A percentile compares a stretch with the other conserved stretches of the same genome.
phyloP scores from a whole-genome alignment of 2,113 vertebrate species.

The Chascanopsetta lugubris region DNA sequence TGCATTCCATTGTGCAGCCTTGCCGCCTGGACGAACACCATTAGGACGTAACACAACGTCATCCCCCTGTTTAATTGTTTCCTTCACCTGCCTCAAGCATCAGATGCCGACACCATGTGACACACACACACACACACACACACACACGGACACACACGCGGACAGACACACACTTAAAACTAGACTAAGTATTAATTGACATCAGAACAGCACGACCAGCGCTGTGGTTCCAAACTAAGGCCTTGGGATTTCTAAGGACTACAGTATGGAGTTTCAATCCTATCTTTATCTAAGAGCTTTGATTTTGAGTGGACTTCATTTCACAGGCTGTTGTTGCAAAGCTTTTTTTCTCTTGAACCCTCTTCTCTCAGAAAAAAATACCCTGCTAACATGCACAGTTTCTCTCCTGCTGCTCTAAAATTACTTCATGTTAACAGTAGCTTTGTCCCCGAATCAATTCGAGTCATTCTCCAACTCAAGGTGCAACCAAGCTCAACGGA shows the following conservation, averaged over 20 bases:
- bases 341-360: neutral
- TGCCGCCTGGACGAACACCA: constrained; percentile 55
- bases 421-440: neutral
- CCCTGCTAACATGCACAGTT: neutral
- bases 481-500: too few relatives aligned
- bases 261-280: neutral
- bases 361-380: neutral
- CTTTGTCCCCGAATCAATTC: too few relatives aligned
- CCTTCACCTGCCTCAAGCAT: constrained; percentile 73
- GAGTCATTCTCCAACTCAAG: too few relatives aligned
- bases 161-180: too few relatives aligned
- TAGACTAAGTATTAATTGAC: constrained; percentile 39
- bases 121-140: constrained; percentile 20
- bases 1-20: constrained; percentile 64
- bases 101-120: constrained; percentile 35
- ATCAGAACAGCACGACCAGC: constrained; percentile 39
- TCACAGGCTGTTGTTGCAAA: neutral
- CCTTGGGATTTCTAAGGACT: constrained; percentile 5
- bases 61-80: constrained; percentile 75
- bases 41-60: constrained; percentile 66
- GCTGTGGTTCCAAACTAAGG: constrained; percentile 7
- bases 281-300: neutral
- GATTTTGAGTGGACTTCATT: neutral
- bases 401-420: neutral
- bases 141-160: constrained; percentile 30